Percentiles rank a stretch among this genome's conserved stretches.
phyloP scores from a whole-genome alignment of 2,113 vertebrate species.

The Hypomesus transpacificus region DNA sequence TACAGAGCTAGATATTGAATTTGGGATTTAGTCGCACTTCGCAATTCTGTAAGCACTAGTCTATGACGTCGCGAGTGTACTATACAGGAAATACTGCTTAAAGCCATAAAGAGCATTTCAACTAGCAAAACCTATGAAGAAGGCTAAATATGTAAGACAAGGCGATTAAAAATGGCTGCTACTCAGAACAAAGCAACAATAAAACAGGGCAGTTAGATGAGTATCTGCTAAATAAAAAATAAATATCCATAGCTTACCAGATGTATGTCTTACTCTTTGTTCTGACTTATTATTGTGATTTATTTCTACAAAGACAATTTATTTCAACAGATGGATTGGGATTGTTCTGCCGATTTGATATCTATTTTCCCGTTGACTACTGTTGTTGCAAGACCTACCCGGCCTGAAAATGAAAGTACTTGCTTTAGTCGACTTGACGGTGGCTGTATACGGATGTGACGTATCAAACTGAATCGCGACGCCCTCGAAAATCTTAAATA shows the following conservation, averaged over 20 bases:
- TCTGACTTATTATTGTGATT: conserved; percentile 38
- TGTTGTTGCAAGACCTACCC: conserved; percentile 4
- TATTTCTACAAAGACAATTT: not conserved
- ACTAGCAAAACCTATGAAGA: conserved; percentile 27
- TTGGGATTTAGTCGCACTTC: no score
- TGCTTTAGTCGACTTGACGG: conserved; percentile 2
- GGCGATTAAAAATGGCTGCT: conserved; percentile 81
- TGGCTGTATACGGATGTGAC: conserved; percentile 3
- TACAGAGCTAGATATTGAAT: no score
- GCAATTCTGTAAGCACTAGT: no score
- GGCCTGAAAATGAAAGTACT: conserved; percentile 7
- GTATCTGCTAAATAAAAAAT: conserved; percentile 28
- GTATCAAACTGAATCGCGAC: not conserved
- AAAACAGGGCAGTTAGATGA: conserved; percentile 57
- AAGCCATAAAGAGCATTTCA: not conserved
- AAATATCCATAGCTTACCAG: conserved; percentile 58
- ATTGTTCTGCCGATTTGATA: conserved; percentile 1
- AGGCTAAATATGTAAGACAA: conserved; percentile 61
- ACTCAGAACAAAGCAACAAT: conserved; percentile 79
- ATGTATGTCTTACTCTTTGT: conserved; percentile 44
- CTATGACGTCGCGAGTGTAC: no score
- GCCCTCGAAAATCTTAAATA: no score
- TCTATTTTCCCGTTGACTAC: not conserved
- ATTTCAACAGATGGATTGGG: conserved; percentile 3
- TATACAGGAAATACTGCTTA: no score